Conservation (phyloP, 2,113 vertebrate species). For the Anthoscopus minutus region DNA sequence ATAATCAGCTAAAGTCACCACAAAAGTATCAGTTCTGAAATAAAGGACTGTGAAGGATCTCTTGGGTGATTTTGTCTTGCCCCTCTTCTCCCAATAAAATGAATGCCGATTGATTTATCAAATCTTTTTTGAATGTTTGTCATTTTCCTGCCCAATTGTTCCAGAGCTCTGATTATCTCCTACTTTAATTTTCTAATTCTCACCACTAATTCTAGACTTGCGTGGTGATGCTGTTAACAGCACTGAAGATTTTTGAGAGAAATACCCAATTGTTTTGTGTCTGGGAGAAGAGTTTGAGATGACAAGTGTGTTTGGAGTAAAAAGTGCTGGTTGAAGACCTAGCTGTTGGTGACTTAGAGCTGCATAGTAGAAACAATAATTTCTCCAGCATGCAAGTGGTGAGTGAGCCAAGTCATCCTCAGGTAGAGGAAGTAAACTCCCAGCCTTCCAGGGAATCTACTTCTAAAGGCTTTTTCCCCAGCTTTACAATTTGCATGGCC, state of each 20-base stretch:
- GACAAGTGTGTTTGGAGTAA: not conserved
- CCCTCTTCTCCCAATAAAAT: not conserved
- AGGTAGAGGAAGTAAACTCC: not conserved
- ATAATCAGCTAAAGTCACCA: not conserved
- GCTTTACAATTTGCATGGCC: not conserved
- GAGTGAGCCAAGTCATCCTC: not conserved
- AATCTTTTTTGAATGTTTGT: not conserved
- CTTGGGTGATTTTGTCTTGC: not conserved
- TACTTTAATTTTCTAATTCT: not conserved
- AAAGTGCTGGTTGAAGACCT: not conserved
- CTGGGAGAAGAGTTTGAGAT: not conserved
- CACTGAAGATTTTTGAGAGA: not conserved
- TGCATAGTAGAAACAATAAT: not conserved
- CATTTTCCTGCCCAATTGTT: not conserved
- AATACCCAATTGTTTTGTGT: not conserved
- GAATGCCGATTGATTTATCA: not conserved
- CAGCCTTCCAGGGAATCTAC: not conserved
- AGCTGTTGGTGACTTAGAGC: not conserved
- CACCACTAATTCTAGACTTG: not conserved
- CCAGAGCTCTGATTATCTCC: not conserved
- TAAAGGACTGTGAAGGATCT: not conserved
- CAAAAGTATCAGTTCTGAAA: not conserved
- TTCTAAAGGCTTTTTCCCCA: not conserved
- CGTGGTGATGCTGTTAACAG: not conserved
- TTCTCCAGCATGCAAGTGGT: fast-evolving